Evolutionary conservation across 2,797 vertebrate genomes (phyloP), one percentile per base, ranked within the genome.

Genomic region (Acipenser ruthenus): DNA sequence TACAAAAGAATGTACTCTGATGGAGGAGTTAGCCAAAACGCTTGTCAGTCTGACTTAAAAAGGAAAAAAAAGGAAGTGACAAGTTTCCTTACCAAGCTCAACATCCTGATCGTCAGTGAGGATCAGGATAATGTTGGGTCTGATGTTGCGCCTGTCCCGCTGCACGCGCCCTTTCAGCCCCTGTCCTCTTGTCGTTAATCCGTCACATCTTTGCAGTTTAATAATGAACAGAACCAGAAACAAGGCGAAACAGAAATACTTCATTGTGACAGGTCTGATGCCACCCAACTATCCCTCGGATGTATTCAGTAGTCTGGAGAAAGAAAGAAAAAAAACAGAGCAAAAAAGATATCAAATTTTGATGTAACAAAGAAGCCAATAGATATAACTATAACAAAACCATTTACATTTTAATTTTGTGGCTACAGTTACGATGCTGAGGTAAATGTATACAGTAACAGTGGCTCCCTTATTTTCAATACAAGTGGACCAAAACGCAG

Each of bases 51-150:
- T 49, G 65, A 72, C 68, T 65, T 73, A 65, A 78, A 74, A 71
- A 12, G 6, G n/a, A 49, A 13, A 55, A 55, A 71, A 56, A 63
- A 11, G 56, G 10, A 68, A 65, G 59, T 53, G 7, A 58, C 7
- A 51, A 48, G 10, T 11, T 10, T 47, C 60, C 90, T 88, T 82
- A 98, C 96, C 96, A 73, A 99, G 90, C 80, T 99, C 96, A 72
- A 97, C 94, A 72, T 99, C 96, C 81, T 99, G 96, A 82, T 99
- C 96, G 49, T 99, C 96, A 0, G 96, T 99, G 77, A 98, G 94
- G 79, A 99, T 89, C 70, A 99, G 90, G 79, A 99, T 96, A 83
- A 99, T 94, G 82, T 99, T 99, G 77, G 96, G 96, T 12, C 93
- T 91, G 79, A 96, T 88, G 72, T 96, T 95, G 73, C 93, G 90